These are phyloP conservation scores for Physeter macrocephalus DNA, from an alignment of 2,113 vertebrate species.

Conservation along the genomic window DNA sequence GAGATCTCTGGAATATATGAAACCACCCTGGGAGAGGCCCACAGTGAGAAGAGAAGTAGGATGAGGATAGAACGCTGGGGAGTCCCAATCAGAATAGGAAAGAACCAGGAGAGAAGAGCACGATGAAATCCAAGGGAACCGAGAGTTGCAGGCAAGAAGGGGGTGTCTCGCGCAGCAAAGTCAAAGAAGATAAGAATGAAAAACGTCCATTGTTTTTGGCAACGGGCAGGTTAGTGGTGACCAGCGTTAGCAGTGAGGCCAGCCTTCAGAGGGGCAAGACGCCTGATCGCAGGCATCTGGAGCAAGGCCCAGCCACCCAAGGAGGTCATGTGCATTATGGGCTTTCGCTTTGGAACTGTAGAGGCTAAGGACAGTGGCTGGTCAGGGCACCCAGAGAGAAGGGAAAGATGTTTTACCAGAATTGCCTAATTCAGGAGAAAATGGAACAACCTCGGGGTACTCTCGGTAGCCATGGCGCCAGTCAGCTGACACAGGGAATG, in stretches of 20 bases:
- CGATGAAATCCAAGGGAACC: neutral
- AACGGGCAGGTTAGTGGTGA: neutral
- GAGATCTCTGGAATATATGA: neutral
- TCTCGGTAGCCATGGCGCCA: neutral
- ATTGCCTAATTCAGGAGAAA: neutral
- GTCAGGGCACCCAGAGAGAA: neutral
- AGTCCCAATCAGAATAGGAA: neutral
- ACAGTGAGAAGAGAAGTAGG: neutral
- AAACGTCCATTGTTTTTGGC: neutral
- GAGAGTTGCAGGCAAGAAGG: neutral
- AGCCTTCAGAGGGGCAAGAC: neutral
- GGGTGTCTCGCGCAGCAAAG: neutral
- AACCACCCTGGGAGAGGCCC: neutral
- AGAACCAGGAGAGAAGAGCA: neutral
- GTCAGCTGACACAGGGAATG: neutral
- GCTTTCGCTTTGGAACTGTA: neutral
- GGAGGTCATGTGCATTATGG: neutral
- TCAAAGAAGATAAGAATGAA: neutral
- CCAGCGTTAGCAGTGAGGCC: neutral
- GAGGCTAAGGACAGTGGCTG: neutral
- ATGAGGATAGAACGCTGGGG: neutral
- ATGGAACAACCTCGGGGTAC: neutral
- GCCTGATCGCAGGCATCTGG: neutral
- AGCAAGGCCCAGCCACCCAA: neutral
- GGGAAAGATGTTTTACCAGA: neutral